Conservation (phyloP, 2,113 vertebrate genomes). For the Suricata suricatta region DNA sequence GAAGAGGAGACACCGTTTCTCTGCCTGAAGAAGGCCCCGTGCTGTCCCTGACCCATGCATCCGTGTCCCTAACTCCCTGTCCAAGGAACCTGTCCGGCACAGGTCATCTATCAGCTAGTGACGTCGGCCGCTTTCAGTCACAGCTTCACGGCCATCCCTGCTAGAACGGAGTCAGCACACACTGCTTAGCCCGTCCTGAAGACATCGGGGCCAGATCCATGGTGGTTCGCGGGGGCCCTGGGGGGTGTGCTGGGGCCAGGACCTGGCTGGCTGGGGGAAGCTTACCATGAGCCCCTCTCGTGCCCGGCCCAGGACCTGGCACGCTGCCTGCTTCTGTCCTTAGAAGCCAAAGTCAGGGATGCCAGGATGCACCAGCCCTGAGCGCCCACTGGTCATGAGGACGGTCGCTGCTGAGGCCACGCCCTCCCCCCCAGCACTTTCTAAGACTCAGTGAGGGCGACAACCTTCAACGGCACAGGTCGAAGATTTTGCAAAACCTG, state of each 20-base stretch:
- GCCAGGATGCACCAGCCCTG: background rate
- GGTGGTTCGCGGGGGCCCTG: no score
- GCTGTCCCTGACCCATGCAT: background rate
- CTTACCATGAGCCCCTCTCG: background rate
- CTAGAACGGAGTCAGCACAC: background rate
- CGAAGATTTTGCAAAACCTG: background rate
- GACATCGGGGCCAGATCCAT: background rate
- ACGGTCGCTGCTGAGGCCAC: no score
- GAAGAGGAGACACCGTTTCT: background rate
- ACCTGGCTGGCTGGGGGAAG: background rate
- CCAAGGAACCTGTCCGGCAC: background rate
- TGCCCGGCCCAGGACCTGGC: background rate
- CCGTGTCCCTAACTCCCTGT: background rate
- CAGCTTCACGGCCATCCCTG: background rate
- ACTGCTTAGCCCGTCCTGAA: background rate
- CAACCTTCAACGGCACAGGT: background rate
- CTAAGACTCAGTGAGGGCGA: background rate
- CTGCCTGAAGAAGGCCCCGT: background rate
- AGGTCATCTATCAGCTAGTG: background rate
- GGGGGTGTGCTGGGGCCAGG: background rate
- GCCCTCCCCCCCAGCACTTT: background rate
- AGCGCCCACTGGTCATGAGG: accelerated
- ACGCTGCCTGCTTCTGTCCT: background rate
- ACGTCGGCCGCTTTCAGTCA: background rate
- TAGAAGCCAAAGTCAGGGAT: background rate